phyloP scores from a whole-genome alignment of 2,888 invertebrate genomes.

The Tenthredo scrophulariae region DNA sequence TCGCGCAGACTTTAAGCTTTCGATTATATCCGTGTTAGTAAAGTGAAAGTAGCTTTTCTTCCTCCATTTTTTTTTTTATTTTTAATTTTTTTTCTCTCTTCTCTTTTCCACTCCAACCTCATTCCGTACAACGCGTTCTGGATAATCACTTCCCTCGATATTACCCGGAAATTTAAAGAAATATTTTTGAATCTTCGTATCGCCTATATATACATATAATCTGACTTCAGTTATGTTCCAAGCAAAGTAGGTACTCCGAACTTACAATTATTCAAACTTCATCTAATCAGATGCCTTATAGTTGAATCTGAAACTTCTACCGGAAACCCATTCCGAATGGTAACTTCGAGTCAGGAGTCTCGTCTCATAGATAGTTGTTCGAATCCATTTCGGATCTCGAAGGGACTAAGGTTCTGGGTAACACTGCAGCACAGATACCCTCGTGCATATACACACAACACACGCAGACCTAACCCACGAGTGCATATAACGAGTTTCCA shows the following conservation, averaged over 20 bases:
- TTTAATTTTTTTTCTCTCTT: not conserved
- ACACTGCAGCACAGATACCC: not conserved
- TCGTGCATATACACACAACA: not conserved
- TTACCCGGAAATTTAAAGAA: not conserved
- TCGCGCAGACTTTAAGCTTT: conserved; percentile 36
- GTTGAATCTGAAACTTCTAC: not conserved
- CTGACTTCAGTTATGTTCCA: not conserved
- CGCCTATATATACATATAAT: not conserved
- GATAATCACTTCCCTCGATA: conserved; percentile 5
- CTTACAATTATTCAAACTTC: not conserved
- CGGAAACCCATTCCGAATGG: conserved; percentile 12
- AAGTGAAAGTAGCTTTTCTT: conserved; percentile 37
- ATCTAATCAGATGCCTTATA: not conserved
- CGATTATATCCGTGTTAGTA: conserved; percentile 37
- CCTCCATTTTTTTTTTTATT: not conserved
- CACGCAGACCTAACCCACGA: not conserved
- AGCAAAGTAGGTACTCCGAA: not conserved
- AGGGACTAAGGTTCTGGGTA: not conserved
- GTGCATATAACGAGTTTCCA: conserved; percentile 78
- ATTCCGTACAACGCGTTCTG: not conserved
- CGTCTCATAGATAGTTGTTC: not conserved
- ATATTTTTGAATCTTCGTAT: not conserved
- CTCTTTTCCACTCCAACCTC: not conserved
- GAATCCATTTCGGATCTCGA: not conserved
- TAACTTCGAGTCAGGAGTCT: not conserved